phyloP scores from a whole-genome alignment of 2,797 vertebrate genomes.

The Hemibagrus guttatus region DNA sequence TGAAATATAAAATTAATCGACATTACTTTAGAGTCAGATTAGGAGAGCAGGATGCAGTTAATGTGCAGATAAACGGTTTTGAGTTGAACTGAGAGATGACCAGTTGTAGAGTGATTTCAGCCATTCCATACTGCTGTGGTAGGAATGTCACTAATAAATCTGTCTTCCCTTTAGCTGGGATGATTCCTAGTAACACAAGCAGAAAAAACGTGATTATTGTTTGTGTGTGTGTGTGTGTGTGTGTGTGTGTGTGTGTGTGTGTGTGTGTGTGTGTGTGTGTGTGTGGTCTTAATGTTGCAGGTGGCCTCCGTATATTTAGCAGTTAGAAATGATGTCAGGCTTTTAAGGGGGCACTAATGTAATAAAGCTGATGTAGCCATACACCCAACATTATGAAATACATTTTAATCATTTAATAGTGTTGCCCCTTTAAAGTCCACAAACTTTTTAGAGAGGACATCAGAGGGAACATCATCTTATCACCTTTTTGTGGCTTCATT shows the following conservation, averaged over 20 bases:
- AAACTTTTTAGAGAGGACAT: background rate
- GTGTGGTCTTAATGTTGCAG: background rate
- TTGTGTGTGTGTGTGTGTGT: background rate
- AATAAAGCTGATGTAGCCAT: too few species aligned
- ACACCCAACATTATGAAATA: too few species aligned
- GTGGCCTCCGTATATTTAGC: background rate
- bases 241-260: background rate
- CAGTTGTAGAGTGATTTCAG: conserved; percentile 83
- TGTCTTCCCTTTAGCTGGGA: conserved; percentile 80
- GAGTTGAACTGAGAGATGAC: conserved; percentile 85
- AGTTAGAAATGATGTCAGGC: background rate
- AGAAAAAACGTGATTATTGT: background rate
- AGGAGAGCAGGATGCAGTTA: conserved; percentile 82
- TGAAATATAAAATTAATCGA: background rate
- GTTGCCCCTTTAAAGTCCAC: too few species aligned
- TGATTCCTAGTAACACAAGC: conserved; percentile 77
- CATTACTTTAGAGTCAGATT: conserved; percentile 71
- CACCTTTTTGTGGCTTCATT: background rate
- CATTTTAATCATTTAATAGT: too few species aligned
- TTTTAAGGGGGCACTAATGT: background rate
- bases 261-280: too few species aligned
- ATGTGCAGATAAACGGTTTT: conserved; percentile 80
- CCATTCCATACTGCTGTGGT: conserved; percentile 83
- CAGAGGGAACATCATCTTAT: background rate
- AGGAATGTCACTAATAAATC: conserved; percentile 78